Base-by-base conservation (phyloP, 2,113 vertebrate species). In the Oncorhynchus keta region DNA sequence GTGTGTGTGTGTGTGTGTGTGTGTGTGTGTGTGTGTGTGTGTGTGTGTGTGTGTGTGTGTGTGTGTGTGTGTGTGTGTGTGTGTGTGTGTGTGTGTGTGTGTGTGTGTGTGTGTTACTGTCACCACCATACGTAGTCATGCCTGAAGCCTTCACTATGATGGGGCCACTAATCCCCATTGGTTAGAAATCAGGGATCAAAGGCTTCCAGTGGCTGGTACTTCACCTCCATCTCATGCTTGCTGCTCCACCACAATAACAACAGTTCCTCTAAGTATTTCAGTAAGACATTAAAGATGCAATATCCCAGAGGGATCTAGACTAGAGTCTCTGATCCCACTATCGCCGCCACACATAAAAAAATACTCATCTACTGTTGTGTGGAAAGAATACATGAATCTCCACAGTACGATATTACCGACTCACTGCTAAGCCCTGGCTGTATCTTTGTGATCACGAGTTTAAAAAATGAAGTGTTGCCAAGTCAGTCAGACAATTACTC, bases 171-270 rank as follows among this genome's bases (percentile, higher is more conserved):
- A 92, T 93, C 91, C 88, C 76, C 82, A 87, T 87, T 88, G 91
- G 92, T 93, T 92, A 86, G 83, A 91, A 74, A 85, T 71, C 66
- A 67, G 69, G 88, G 87, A 92, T 92, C 90, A 91, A 91, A 92
- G 84, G 79, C 89, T 91, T 90, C 86, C 86, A 67, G 75, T 72
- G 51, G 81, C 84, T 80, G 85, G 89, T 88, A 92, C 91, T 89
- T 87, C 79, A 78, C 79, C 80, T 86, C 79, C 73, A 66, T 69
- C 86, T 85, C 68, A 67, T 64, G 74, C 74, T 79, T 66, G 45
- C 35, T 49, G 6, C 68, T 32, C 26, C 26, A 57, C 49, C 7
- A 5, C 26, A 14, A 26, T 78, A 78, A 81, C 90, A 80, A 66
- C 59, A 74, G 28, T 59, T 12, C 28, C 68, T 81, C 67, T 77